A percentile compares a stretch with the other conserved stretches of the same genome.
These are phyloP conservation scores for Pissodes strobi DNA, from an alignment of 1,140 invertebrate genomes.

Conservation along the genomic window DNA sequence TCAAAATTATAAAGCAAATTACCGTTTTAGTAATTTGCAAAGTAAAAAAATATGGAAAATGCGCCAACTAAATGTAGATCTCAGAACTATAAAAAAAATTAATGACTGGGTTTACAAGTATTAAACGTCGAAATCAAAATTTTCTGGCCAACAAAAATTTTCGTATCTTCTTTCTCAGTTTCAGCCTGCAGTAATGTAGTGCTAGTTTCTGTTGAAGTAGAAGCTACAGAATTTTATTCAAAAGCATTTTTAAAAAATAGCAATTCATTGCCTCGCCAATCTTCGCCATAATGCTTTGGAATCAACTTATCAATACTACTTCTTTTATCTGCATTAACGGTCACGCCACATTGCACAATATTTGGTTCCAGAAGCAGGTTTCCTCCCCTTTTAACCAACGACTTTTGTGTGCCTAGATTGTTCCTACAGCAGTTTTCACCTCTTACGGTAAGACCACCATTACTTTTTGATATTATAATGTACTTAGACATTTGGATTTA, in stretches of 20 bases:
- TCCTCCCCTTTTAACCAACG: neutral
- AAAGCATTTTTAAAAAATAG: neutral
- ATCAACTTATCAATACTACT: neutral
- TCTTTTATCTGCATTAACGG: neutral
- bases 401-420: neutral
- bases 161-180: neutral
- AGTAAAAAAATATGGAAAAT: too few species aligned
- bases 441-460: neutral
- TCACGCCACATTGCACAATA: neutral
- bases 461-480: too few species aligned
- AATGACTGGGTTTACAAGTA: neutral
- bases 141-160: neutral
- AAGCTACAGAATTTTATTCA: neutral
- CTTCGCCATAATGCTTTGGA: too few species aligned
- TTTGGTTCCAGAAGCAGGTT: neutral
- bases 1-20: too few species aligned
- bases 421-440: neutral
- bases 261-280: neutral
- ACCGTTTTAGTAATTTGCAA: too few species aligned
- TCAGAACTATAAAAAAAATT: too few species aligned
- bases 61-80: too few species aligned
- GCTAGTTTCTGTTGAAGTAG: too few species aligned
- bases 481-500: too few species aligned
- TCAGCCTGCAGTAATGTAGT: neutral
- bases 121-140: neutral